Percentiles rank a stretch among this genome's conserved stretches.
These are phyloP conservation scores for Gymnothorax reevesii DNA, from an alignment of 2,797 vertebrate species.

Conservation along the genomic window DNA sequence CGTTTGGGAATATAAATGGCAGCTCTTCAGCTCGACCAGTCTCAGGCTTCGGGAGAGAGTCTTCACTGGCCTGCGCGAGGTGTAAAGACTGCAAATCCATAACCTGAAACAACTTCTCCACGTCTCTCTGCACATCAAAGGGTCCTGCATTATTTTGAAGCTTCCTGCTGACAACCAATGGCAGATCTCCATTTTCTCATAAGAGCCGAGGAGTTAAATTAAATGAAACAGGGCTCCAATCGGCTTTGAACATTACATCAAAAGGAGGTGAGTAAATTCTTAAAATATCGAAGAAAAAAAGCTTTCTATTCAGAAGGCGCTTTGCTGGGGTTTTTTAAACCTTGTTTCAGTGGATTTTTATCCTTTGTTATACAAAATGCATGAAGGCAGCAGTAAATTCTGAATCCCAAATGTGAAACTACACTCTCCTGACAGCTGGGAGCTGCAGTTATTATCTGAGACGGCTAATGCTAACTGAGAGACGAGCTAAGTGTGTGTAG, in stretches of 20 bases:
- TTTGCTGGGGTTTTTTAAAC: conserved; percentile 67
- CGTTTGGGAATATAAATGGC: background rate
- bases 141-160: conserved; percentile 40
- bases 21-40: background rate
- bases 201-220: conserved; percentile 13
- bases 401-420: conserved; percentile 40
- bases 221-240: conserved; percentile 45
- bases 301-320: conserved; percentile 52
- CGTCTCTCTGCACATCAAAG: conserved; percentile 35
- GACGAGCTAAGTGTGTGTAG: too few relatives aligned
- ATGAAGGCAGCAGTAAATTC: conserved; percentile 36
- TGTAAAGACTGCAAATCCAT: background rate
- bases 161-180: conserved; percentile 24
- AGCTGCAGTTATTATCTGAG: conserved; percentile 22
- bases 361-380: conserved; percentile 58
- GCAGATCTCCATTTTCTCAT: background rate
- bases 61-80: background rate
- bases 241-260: conserved; percentile 74
- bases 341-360: conserved; percentile 50
- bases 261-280: conserved; percentile 62
- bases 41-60: background rate
- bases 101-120: background rate
- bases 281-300: conserved; percentile 60
- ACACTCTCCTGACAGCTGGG: conserved; percentile 38
- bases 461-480: background rate